phyloP scores from a whole-genome alignment of 2,888 invertebrate species.

The Melipona beecheii region DNA sequence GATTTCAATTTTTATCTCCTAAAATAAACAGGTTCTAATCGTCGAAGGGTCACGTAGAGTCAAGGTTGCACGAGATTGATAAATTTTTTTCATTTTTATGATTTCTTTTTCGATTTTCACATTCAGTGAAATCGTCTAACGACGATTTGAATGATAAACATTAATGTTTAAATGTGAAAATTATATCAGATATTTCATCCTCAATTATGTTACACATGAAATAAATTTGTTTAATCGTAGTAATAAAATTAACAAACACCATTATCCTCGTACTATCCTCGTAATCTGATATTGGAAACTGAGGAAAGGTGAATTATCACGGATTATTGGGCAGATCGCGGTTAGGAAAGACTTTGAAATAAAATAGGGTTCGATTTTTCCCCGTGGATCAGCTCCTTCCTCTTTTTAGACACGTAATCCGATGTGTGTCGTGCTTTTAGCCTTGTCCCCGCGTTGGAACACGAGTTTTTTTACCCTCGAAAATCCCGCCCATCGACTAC shows the following conservation, averaged over 20 bases:
- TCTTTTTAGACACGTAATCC: constrained; percentile 64
- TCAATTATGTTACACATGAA: no score
- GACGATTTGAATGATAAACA: no score
- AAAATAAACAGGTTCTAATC: constrained; percentile 5
- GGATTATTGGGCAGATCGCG: constrained; percentile 23
- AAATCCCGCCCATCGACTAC: constrained; percentile 64
- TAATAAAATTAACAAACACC: neutral
- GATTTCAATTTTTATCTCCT: neutral
- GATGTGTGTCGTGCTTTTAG: constrained; percentile 68
- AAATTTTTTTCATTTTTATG: neutral
- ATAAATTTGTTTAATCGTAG: no score
- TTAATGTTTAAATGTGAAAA: no score
- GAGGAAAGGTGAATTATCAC: neutral
- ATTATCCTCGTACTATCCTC: neutral
- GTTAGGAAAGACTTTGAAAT: constrained; percentile 11
- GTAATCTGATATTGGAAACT: neutral
- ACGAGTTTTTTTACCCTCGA: constrained; percentile 69
- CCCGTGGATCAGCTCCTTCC: constrained; percentile 39
- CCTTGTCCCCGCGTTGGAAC: constrained; percentile 63
- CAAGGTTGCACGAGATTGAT: neutral
- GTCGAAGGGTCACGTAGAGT: neutral
- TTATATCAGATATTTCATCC: no score
- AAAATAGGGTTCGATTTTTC: constrained; percentile 16
- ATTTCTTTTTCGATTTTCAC: neutral
- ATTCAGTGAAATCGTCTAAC: no score